Base-by-base conservation (phyloP, 2,113 vertebrate genomes). In the Microtus oregoni region DNA sequence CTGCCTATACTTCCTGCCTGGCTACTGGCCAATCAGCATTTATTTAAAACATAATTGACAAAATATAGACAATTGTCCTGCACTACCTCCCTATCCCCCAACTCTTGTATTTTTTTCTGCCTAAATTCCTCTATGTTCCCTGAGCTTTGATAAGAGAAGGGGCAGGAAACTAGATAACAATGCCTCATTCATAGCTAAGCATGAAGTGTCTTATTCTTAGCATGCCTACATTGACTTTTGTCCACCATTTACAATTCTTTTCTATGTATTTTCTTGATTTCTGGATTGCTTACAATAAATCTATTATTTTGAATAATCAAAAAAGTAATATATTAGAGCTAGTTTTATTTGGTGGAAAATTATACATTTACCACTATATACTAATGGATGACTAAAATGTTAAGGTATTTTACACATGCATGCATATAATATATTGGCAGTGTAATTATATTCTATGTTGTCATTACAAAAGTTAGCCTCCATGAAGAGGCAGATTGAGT, bases 321-420 rank as follows among this genome's bases (percentile, higher is more conserved):
- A 67, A 93, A 96, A 72, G 7, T 44, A 83, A 88, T 13, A 86
- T 44, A 63, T 81, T 81, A 88, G 88, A 93, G 26, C 8, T 85
- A 72, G 72, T 90, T 82, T 92, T 86, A 76, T 79, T 88, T 63
- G 0, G 7, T 24, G 20, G 14, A 19, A 78, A 93, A 78, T 58
- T 67, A 88, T 26, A 12, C 72, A 67, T 77, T 72, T 77, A 26
- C 41, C 55, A 65, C 9, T 75, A 55, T 11, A 65, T 5, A 79
- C 63, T 6, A 55, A 26, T 58, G 50, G 20, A 61, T 87, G 55
- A 91, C 32, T 61, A 55, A 88, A 35, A 9, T 58, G 58, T n/a
- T 52, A 20, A 35, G 17, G 22, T 63, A 22, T 76, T 79, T 58
- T 65, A 26, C 41, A 67, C 3, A 61, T n/a, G 87, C 5, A 87